These are phyloP conservation scores for Forbesichthys agassizii DNA, from an alignment of 2,113 vertebrate genomes.

Conservation along the genomic window DNA sequence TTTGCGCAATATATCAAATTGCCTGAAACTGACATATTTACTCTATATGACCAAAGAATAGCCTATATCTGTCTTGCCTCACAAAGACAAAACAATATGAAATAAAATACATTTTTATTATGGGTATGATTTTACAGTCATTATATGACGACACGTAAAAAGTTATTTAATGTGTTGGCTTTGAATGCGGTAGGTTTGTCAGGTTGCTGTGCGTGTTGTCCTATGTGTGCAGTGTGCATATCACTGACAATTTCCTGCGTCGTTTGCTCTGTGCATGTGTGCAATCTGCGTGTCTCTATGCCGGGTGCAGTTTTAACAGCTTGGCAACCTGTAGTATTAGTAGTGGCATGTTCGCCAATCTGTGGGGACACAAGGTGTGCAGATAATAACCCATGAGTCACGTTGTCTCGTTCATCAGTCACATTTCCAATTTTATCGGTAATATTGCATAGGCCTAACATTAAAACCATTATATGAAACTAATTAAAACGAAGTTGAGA, in stretches of 20 bases:
- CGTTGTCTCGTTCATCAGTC: no score
- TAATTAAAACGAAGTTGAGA: no score
- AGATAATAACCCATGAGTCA: no score
- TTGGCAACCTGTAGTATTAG: no score
- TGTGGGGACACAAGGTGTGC: no score
- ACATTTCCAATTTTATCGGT: no score
- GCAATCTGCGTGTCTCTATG: neutral
- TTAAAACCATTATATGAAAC: no score
- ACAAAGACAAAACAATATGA: neutral
- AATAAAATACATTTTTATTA: neutral
- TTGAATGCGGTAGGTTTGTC: neutral
- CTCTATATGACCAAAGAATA: constrained; percentile 1
- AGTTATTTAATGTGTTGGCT: neutral
- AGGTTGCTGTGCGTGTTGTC: neutral
- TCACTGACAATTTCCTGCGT: constrained; percentile 60
- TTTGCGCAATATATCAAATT: no score
- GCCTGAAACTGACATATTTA: neutral
- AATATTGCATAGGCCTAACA: no score
- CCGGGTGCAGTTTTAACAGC: neutral
- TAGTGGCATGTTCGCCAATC: no score
- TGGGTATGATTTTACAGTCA: neutral
- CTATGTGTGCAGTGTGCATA: neutral
- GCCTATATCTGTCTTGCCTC: neutral
- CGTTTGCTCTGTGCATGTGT: constrained; percentile 46
- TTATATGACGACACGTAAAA: neutral